Evolutionary conservation across 2,888 invertebrate genomes (phyloP), one percentile per base, ranked within the genome.

Genomic region (Schrankia costaestrigalis): DNA sequence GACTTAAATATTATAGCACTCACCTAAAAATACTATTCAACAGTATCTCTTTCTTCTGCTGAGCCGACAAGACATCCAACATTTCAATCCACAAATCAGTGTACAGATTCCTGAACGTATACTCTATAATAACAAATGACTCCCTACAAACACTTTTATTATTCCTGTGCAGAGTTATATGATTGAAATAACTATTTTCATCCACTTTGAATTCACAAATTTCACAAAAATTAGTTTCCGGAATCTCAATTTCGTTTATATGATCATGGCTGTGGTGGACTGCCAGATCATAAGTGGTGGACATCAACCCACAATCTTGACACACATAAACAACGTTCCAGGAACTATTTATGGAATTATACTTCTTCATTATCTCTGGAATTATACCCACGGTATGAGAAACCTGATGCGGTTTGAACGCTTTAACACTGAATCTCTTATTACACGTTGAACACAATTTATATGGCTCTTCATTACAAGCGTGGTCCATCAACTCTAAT

Each of bases 321-420:
- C 83, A 83, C 2, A 50, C 33, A 11, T 62, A 81, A 0, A 79
- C 38, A 0, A 80, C 62, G 7, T 79, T 72, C 79, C 80, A 79
- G 5, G 63, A 63, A 0, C 54, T 54, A 5, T 63, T 61, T 0
- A 77, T 36, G 0, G 62, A 61, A 7, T 73, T 48, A 18, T 79
- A 79, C 10, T 67, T 74, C 29, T 65, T 60, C 2, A 77, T 41
- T 0, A 79, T 26, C 1, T 70, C 70, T 0, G 71, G 62, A 14
- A 68, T n/a, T n/a, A n/a, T n/a, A n/a, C n/a, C n/a, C n/a, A n/a
- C n/a, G n/a, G n/a, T n/a, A n/a, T n/a, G n/a, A n/a, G n/a, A n/a
- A n/a, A n/a, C n/a, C n/a, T n/a, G 56, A 35, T 82, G 81, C 0
- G 69, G 8, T 2, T 55, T 50, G 5, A 54, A 67, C 0, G 68